Base-by-base conservation (phyloP, 64 coral and sea anemone genomes). In the Orbicella faveolata region DNA sequence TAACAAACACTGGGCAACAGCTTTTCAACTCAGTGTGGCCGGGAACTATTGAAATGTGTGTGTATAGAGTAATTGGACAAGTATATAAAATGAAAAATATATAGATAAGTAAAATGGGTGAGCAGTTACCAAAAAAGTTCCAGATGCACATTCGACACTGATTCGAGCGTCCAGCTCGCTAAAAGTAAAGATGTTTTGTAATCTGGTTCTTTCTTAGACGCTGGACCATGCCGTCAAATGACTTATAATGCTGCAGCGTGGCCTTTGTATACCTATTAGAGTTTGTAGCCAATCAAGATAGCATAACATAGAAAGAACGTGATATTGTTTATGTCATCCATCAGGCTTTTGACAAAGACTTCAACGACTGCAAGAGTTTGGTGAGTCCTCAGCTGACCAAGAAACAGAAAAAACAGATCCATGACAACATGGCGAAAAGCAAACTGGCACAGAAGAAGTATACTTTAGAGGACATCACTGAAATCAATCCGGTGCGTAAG, bases 301-400 rank as follows among this genome's bases (percentile, higher is more conserved):
- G 23, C 4, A 21, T 6, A 21, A 17, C 17, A 17, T 5, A 19
- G 1, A 66, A 66, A 17, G 1, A 20, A 21, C 63, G 3, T 80
- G n/a, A 80, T 25, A 80, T 68, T 69, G 34, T 19, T n/a, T 23
- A 19, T 17, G 44, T 72, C 39, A 26, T 72, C 62, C 39, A 26
- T 72, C 62, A 88, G 74, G 69, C 69, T 61, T 88, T 76, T 76
- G 86, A 88, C 72, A 88, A 75, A 62, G 86, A 88, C 66, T 57
- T 93, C 16, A 99, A 99, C 74, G 79, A 76, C 41, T 99, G 97
- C 52, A 99, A 99, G 61, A 99, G 97, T 36, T 79, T 99, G 26
- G 73, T 94, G 25, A 69, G 73, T 62, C 88, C 93, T 37, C 78
- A 84, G 84, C 79, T 99, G 11, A 99, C 93, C 30, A 64, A 76